These are phyloP conservation scores for Ursus arctos DNA, from an alignment of 2,113 vertebrate genomes.

Conservation along the genomic window DNA sequence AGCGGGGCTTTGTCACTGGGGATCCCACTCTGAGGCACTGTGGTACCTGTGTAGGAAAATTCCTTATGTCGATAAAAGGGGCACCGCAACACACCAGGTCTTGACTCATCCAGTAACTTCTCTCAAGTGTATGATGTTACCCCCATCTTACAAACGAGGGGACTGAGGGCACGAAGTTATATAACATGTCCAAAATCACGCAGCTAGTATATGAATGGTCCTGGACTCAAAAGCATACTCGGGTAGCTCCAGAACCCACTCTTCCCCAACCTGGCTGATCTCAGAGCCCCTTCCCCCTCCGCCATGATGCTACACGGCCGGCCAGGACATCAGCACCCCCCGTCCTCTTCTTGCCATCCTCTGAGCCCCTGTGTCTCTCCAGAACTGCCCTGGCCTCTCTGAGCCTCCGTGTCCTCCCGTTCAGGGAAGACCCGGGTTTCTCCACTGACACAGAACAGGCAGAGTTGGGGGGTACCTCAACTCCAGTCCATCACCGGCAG, in stretches of 20 bases:
- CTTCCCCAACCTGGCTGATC: background rate
- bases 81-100: background rate
- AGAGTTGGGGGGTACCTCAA: too few relatives aligned
- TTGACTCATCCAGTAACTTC: background rate
- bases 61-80: background rate
- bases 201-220: background rate
- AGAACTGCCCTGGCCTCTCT: background rate
- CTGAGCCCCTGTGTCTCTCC: too few relatives aligned
- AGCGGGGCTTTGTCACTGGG: background rate
- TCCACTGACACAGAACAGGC: background rate
- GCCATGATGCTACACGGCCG: accelerated
- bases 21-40: background rate
- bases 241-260: background rate
- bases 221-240: background rate
- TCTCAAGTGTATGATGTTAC: background rate
- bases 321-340: background rate
- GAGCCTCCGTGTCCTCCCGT: background rate
- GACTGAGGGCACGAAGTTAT: background rate
- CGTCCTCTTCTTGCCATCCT: background rate
- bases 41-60: background rate
- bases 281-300: background rate
- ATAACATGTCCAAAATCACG: background rate
- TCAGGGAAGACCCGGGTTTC: background rate
- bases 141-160: background rate
- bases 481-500: too few relatives aligned